Conservation (phyloP, 1,140 invertebrate genomes). For the Hyles euphorbiae region DNA sequence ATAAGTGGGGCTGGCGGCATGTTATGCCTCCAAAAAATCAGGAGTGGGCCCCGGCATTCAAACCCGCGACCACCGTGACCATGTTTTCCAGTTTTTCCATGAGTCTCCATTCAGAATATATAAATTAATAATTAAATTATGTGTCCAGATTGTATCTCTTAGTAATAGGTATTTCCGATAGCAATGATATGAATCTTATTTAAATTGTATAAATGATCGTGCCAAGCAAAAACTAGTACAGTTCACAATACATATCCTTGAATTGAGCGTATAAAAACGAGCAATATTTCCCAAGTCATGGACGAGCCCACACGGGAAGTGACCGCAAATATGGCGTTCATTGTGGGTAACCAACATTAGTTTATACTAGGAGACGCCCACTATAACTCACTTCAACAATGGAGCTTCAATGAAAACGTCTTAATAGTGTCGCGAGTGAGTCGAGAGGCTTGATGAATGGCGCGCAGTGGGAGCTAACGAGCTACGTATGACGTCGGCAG, state of each 20-base stretch:
- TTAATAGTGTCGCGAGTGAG: constrained; percentile 37
- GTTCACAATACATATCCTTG: constrained; percentile 9
- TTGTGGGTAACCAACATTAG: constrained; percentile 28
- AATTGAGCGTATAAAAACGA: constrained; percentile 12
- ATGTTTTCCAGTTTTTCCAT: too few species aligned
- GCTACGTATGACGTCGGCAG: constrained; percentile 26
- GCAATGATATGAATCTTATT: background rate
- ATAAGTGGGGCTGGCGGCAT: too few species aligned
- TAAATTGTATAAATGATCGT: background rate
- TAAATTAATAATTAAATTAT: too few species aligned
- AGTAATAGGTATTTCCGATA: background rate
- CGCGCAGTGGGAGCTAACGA: constrained; percentile 27
- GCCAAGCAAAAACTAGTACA: background rate
- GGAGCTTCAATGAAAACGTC: constrained; percentile 30
- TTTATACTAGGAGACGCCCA: constrained; percentile 32
- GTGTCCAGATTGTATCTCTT: too few species aligned
- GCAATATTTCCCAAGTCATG: constrained; percentile 24
- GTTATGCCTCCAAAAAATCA: too few species aligned
- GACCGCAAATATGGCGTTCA: constrained; percentile 25
- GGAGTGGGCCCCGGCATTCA: too few species aligned
- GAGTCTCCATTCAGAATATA: too few species aligned
- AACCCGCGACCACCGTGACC: too few species aligned
- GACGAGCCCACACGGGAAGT: constrained; percentile 22
- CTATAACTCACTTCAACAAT: constrained; percentile 41
- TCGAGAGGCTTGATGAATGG: constrained; percentile 29